These are phyloP conservation scores for Henicopernis longicauda DNA, from an alignment of 2,113 vertebrate genomes.

Conservation along the genomic window DNA sequence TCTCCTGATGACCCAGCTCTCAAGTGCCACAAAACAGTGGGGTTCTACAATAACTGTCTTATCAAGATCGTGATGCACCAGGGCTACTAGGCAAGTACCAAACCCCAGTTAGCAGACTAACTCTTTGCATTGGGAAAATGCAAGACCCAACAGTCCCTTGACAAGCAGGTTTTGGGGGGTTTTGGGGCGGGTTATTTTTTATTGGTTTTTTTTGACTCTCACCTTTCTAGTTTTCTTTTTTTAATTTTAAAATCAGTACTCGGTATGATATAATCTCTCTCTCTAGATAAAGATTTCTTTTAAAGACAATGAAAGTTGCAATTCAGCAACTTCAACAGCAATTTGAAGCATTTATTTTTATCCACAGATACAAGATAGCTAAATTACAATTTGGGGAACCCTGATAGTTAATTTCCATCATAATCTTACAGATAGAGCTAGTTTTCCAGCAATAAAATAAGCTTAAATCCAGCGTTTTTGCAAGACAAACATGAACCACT, in stretches of 20 bases:
- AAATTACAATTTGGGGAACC: neutral
- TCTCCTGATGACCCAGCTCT: neutral
- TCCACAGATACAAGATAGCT: neutral
- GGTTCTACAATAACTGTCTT: neutral
- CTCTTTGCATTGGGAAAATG: neutral
- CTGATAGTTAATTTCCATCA: neutral
- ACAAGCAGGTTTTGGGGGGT: neutral
- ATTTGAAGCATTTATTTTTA: neutral
- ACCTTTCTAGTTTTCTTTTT: neutral
- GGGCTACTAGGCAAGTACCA: neutral
- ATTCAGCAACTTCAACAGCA: neutral
- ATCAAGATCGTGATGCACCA: neutral
- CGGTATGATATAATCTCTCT: neutral
- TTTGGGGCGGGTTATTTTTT: no score
- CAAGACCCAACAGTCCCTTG: neutral
- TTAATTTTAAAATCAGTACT: neutral
- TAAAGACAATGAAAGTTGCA: neutral
- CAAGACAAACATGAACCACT: neutral
- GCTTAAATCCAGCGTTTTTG: neutral
- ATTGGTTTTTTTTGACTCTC: neutral
- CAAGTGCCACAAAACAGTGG: neutral
- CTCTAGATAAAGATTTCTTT: neutral
- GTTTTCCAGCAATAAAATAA: neutral
- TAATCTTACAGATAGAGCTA: neutral
- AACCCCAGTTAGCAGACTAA: neutral